Percentiles rank a stretch among this genome's conserved stretches.
Conservation (phyloP, 1,140 invertebrate species). For the Nasonia longicornis region DNA sequence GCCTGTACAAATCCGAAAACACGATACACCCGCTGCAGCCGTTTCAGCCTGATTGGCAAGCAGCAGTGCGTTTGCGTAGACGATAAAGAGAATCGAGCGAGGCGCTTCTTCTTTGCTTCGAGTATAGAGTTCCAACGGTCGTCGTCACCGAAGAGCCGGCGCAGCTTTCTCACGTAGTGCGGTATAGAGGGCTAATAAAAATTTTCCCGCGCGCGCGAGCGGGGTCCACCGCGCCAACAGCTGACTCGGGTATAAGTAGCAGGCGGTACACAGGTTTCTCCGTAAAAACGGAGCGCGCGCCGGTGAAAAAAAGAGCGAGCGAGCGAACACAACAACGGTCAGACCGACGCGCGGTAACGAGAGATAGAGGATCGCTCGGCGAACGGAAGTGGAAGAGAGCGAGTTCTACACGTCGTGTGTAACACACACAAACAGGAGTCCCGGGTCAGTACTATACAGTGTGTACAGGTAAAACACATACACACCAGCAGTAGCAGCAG, state of each 20-base stretch:
- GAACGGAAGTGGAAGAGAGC: conserved; percentile 37
- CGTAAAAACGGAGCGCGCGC: not conserved
- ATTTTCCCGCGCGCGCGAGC: conserved; percentile 52
- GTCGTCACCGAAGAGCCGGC: not conserved
- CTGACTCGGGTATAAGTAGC: conserved; percentile 42
- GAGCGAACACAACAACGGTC: conserved; percentile 14
- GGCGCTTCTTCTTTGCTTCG: not conserved
- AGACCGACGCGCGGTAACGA: conserved; percentile 36
- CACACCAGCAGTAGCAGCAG: not conserved
- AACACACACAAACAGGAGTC: conserved; percentile 34
- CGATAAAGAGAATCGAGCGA: not conserved
- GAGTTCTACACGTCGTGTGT: conserved; percentile 2
- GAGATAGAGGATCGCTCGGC: conserved; percentile 47
- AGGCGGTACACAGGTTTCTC: not conserved
- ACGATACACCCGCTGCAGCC: not conserved
- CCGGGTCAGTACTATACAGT: conserved; percentile 47
- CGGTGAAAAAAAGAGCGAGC: conserved; percentile 14
- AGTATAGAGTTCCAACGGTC: not conserved
- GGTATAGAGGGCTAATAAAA: conserved; percentile 49
- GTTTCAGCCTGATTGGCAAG: not conserved
- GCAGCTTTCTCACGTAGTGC: not conserved
- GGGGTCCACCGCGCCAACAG: not conserved
- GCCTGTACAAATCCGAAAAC: not conserved
- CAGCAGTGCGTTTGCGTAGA: not conserved
- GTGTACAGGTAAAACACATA: conserved; percentile 39